Conservation (phyloP, 2,797 vertebrate genomes). For the Sebastes vulpes region DNA sequence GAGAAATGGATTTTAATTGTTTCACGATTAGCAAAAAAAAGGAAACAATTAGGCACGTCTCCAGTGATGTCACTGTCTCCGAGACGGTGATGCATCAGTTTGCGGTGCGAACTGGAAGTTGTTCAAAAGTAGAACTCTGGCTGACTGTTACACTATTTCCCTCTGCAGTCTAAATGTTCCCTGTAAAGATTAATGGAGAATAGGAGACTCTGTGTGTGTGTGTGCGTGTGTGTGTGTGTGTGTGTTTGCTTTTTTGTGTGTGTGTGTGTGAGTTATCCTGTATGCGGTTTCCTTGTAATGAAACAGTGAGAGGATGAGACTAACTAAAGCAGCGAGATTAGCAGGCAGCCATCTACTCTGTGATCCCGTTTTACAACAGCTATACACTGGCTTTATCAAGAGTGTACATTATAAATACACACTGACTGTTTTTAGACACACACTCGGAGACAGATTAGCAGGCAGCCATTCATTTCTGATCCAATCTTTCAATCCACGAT, state of each 20-base stretch:
- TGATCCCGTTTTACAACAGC: constrained; percentile 57
- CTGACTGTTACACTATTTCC: constrained; percentile 39
- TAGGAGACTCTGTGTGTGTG: neutral
- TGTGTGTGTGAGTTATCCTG: neutral
- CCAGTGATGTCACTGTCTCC: constrained; percentile 50
- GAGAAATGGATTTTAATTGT: constrained; percentile 68
- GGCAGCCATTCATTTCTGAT: constrained; percentile 38
- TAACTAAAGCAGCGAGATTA: constrained; percentile 68
- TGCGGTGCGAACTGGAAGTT: constrained; percentile 31
- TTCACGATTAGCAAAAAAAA: constrained; percentile 45
- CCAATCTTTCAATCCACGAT: constrained; percentile 44
- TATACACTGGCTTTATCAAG: constrained; percentile 36
- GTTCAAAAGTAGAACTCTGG: constrained; percentile 51
- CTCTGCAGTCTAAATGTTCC: constrained; percentile 27
- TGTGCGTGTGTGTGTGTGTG: neutral
- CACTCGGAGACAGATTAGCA: constrained; percentile 38
- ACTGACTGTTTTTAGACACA: constrained; percentile 27
- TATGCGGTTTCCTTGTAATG: constrained; percentile 7
- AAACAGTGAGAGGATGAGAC: constrained; percentile 46
- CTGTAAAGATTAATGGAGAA: constrained; percentile 48
- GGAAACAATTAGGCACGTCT: constrained; percentile 52
- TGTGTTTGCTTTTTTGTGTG: neutral
- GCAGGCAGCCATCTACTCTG: constrained; percentile 36
- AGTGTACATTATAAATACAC: constrained; percentile 40
- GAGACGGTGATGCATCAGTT: constrained; percentile 53